Conservation (phyloP, 2,113 vertebrate genomes). For the Phylloscopus whistleri region DNA sequence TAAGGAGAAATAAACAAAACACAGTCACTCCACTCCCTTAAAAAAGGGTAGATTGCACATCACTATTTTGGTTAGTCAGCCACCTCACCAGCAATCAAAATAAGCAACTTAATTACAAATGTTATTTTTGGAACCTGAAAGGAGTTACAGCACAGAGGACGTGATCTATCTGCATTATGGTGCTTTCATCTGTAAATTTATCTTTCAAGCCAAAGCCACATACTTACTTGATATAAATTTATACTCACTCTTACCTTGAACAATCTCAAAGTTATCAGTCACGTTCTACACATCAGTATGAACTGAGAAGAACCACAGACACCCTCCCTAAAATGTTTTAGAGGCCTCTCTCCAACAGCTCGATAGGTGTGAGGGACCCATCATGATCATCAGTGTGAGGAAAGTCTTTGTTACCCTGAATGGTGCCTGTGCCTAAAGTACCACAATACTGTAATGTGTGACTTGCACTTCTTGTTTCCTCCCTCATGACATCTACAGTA, state of each 20-base stretch:
- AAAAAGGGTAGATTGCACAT: background rate
- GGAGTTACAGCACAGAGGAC: background rate
- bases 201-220: background rate
- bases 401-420: background rate
- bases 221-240: background rate
- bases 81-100: slow-evolving; percentile 20
- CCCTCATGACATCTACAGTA: background rate
- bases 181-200: background rate
- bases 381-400: background rate
- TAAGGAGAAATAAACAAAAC: slow-evolving; percentile 11
- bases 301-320: background rate
- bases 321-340: background rate
- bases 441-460: background rate
- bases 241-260: background rate
- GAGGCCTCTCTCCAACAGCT: background rate
- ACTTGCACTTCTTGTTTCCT: background rate
- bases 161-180: background rate
- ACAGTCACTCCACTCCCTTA: background rate
- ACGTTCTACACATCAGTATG: background rate
- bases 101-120: background rate
- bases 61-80: slow-evolving; percentile 25
- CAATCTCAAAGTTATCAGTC: background rate
- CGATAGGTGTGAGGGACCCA: background rate
- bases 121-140: slow-evolving; percentile 22
- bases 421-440: background rate